Conservation (phyloP, 2,113 vertebrate species). For the Podilymbus podiceps region DNA sequence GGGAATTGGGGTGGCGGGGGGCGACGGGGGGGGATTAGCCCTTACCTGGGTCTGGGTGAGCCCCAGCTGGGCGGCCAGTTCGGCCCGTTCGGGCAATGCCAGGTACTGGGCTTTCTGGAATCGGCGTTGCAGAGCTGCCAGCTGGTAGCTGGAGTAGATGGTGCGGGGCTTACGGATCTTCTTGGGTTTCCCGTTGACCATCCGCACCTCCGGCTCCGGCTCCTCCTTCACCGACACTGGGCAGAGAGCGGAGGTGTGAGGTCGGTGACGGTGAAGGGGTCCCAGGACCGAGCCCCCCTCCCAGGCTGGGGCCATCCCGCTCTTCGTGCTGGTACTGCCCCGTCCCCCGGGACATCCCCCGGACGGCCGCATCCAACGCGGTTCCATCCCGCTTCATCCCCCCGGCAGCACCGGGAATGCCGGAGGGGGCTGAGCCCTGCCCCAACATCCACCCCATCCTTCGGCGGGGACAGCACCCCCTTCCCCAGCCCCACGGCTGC, state of each 20-base stretch:
- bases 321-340: accelerated
- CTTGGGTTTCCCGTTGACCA: conserved; percentile 99
- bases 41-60: conserved; percentile 97
- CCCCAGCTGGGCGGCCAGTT: conserved; percentile 94
- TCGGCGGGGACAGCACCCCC: neutral
- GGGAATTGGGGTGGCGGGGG: neutral
- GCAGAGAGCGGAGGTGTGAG: neutral
- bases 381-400: neutral
- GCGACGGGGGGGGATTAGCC: neutral
- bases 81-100: conserved; percentile 93
- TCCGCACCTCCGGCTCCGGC: conserved; percentile 93
- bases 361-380: accelerated
- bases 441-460: neutral
- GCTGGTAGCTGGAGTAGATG: conserved; percentile 98
- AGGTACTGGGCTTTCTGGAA: conserved; percentile 99
- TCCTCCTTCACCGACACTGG: conserved; percentile 91
- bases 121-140: conserved; percentile 93
- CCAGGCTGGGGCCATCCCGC: neutral
- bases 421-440: neutral
- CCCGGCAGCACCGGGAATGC: neutral
- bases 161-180: conserved; percentile 98
- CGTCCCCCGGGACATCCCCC: accelerated
- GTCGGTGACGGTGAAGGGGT: neutral
- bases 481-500: neutral
- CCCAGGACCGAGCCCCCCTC: accelerated